phyloP scores from a whole-genome alignment of 30 jellyfish, hydroid and myxozoan species.

The Rhopilema esculentum region DNA sequence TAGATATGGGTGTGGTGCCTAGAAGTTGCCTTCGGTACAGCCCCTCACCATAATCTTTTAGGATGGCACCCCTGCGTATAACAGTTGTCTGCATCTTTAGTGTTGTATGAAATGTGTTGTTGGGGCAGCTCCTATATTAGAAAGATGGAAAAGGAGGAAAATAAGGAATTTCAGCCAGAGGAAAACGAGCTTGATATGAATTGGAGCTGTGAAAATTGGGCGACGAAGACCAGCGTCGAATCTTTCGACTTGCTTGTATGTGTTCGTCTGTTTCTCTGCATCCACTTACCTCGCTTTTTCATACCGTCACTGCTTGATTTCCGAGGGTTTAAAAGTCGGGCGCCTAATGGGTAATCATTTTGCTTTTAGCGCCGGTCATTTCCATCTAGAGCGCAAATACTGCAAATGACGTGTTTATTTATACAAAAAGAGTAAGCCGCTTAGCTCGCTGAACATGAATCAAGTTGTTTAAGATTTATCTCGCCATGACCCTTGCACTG shows the following conservation, averaged over 20 bases:
- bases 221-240: not conserved
- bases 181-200: no score
- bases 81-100: no score
- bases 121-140: no score
- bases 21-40: no score
- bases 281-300: not conserved
- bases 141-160: no score
- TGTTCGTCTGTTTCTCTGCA: not conserved
- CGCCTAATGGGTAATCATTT: conserved; percentile 62
- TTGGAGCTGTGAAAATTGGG: not conserved
- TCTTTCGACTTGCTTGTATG: not conserved
- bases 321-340: conserved; percentile 22
- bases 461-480: conserved; percentile 73
- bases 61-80: no score
- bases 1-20: no score
- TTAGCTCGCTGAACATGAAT: conserved; percentile 60
- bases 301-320: conserved; percentile 3
- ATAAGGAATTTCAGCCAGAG: no score
- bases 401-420: conserved; percentile 73
- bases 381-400: conserved; percentile 64
- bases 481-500: conserved; percentile 57
- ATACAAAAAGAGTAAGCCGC: conserved; percentile 57
- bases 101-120: no score
- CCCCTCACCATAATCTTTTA: no score
- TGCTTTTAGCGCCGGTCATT: conserved; percentile 41